A percentile compares a stretch with the other conserved stretches of the same genome.
phyloP scores from a whole-genome alignment of 1,140 invertebrate species.

The Halyomorpha halys region DNA sequence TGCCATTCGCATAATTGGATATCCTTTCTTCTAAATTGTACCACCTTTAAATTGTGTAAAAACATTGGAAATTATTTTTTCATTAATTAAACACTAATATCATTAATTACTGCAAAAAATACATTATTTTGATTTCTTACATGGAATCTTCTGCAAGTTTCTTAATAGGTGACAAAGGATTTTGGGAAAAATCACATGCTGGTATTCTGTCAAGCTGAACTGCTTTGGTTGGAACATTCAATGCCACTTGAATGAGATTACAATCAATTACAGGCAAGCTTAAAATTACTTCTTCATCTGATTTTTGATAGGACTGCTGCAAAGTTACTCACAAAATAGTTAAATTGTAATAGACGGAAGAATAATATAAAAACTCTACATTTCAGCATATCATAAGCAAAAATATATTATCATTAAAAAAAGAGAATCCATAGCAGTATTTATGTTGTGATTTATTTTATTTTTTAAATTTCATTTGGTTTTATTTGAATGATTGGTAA shows the following conservation, averaged over 20 bases:
- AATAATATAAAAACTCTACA: conserved; percentile 20
- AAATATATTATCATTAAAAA: too few species aligned
- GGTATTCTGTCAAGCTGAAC: conserved; percentile 16
- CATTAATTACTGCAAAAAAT: not conserved
- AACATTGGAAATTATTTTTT: not conserved
- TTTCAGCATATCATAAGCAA: not conserved
- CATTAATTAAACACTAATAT: not conserved
- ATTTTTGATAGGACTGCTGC: conserved; percentile 38
- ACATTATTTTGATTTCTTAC: not conserved
- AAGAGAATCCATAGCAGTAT: too few species aligned
- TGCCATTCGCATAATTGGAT: conserved; percentile 54
- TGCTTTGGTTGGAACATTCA: conserved; percentile 36
- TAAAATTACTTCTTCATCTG: conserved; percentile 44
- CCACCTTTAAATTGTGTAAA: conserved; percentile 26
- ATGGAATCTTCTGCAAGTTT: conserved; percentile 11
- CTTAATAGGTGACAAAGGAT: conserved; percentile 13
- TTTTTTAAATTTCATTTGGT: too few species aligned
- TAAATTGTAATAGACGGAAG: conserved; percentile 27
- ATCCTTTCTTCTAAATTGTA: conserved; percentile 60
- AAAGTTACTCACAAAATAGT: conserved; percentile 21
- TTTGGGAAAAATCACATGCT: conserved; percentile 36
- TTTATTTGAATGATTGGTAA: too few species aligned
- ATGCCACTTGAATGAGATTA: conserved; percentile 52
- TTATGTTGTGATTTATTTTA: too few species aligned
- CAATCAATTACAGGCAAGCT: conserved; percentile 57